These are phyloP conservation scores for Melanotaenia pygmaea DNA, from an alignment of 2,797 vertebrate genomes.

Conservation along the genomic window DNA sequence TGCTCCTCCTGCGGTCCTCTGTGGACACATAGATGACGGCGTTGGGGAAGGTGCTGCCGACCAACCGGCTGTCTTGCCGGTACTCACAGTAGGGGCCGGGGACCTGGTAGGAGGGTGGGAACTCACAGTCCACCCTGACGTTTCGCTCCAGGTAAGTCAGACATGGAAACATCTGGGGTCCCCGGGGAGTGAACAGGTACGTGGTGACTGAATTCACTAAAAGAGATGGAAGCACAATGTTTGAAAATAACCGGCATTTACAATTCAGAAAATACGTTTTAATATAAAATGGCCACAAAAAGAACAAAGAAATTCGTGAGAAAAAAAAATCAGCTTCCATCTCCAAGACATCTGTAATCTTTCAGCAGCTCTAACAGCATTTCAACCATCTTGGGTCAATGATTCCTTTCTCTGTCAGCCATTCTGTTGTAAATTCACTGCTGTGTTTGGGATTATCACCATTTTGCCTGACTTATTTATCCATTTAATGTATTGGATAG, in stretches of 20 bases:
- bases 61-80: conserved; percentile 84
- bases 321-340: background rate
- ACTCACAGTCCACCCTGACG: conserved; percentile 85
- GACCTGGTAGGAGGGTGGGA: conserved; percentile 75
- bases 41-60: conserved; percentile 84
- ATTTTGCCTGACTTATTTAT: background rate
- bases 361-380: background rate
- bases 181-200: conserved; percentile 79
- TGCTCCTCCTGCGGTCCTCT: conserved; percentile 81
- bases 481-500: background rate
- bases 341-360: background rate
- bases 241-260: background rate
- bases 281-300: background rate
- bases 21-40: conserved; percentile 72
- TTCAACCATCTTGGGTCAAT: no score
- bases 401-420: no score
- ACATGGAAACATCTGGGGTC: conserved; percentile 86
- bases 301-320: background rate
- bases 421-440: background rate
- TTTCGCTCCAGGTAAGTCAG: conserved; percentile 84
- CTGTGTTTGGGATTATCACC: background rate
- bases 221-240: conserved; percentile 32
- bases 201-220: conserved; percentile 68
- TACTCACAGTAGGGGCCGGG: conserved; percentile 86
- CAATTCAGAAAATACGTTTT: background rate